A percentile compares a stretch with the other conserved stretches of the same genome.
These are phyloP conservation scores for Leptinotarsa lineolata DNA, from an alignment of 1,140 invertebrate genomes.

Conservation along the genomic window DNA sequence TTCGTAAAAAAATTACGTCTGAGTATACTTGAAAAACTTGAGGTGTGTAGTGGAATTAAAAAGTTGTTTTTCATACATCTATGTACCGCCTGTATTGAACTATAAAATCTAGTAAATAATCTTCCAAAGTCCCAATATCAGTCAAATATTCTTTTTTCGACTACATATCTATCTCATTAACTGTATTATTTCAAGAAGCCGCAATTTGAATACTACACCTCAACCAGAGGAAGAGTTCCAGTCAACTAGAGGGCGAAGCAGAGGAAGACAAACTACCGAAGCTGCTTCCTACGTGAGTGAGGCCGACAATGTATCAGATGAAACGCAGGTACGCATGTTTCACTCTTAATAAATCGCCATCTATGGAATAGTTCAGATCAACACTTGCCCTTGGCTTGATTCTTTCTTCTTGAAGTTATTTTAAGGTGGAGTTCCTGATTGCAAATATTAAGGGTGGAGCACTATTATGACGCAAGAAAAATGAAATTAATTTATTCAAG, in stretches of 20 bases:
- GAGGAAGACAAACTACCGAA: slow-evolving; percentile 55
- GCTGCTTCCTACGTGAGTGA: slow-evolving; percentile 39
- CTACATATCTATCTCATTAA: too few relatives aligned
- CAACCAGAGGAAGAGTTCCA: slow-evolving; percentile 53
- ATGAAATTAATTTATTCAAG: neutral
- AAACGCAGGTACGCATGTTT: slow-evolving; percentile 47
- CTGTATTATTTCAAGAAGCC: slow-evolving; percentile 57
- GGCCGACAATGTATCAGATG: slow-evolving; percentile 50
- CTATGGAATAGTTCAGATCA: neutral
- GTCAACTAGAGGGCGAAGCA: slow-evolving; percentile 56
- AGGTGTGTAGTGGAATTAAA: too few relatives aligned
- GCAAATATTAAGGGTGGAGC: neutral
- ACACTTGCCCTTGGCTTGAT: slow-evolving; percentile 7
- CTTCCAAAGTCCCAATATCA: neutral
- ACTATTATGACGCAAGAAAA: neutral
- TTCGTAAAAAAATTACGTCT: too few relatives aligned
- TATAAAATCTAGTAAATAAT: neutral
- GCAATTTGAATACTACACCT: slow-evolving; percentile 61
- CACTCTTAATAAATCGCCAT: neutral
- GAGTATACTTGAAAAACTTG: too few relatives aligned
- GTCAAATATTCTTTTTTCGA: neutral
- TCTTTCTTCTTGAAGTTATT: slow-evolving; percentile 8
- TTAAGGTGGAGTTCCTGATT: slow-evolving; percentile 9
- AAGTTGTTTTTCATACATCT: too few relatives aligned
- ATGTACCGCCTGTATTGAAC: too few relatives aligned